Evolutionary conservation across 2,113 vertebrate species (phyloP).

Genomic region (Sphyrna mokarran): DNA sequence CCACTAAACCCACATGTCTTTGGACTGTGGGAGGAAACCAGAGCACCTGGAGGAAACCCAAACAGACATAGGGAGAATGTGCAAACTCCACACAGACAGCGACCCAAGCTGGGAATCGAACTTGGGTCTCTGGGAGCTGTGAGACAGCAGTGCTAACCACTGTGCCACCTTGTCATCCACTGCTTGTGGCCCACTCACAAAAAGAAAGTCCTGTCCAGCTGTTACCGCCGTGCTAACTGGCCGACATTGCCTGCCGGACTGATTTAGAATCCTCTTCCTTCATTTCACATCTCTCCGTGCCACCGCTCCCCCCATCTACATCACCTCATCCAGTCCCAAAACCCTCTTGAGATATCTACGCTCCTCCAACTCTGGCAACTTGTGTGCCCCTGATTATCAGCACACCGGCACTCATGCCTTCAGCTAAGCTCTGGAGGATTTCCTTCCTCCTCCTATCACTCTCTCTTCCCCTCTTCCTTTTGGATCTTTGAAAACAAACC

Average conservation of each 20-base stretch:
- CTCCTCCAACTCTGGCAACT: not conserved
- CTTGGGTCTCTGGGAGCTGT: no score
- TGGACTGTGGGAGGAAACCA: no score
- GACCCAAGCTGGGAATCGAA: no score
- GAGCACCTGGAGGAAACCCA: no score
- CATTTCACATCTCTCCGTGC: not conserved
- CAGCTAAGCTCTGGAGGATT: no score
- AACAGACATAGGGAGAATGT: no score
- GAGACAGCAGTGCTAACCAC: no score
- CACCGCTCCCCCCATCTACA: not conserved
- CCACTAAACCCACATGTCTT: no score
- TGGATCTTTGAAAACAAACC: not conserved
- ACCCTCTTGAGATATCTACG: not conserved
- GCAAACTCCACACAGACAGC: no score
- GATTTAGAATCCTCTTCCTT: not conserved
- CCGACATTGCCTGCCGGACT: not conserved
- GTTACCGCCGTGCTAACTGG: not conserved
- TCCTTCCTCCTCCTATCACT: not conserved
- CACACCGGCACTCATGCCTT: not conserved
- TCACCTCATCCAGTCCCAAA: not conserved
- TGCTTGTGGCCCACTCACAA: no score
- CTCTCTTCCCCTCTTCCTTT: not conserved
- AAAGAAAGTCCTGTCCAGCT: not conserved
- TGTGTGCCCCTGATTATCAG: not conserved
- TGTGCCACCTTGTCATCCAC: no score